Evolutionary conservation across 2,797 vertebrate genomes (phyloP).

Genomic region (Argyrosomus regius): DNA sequence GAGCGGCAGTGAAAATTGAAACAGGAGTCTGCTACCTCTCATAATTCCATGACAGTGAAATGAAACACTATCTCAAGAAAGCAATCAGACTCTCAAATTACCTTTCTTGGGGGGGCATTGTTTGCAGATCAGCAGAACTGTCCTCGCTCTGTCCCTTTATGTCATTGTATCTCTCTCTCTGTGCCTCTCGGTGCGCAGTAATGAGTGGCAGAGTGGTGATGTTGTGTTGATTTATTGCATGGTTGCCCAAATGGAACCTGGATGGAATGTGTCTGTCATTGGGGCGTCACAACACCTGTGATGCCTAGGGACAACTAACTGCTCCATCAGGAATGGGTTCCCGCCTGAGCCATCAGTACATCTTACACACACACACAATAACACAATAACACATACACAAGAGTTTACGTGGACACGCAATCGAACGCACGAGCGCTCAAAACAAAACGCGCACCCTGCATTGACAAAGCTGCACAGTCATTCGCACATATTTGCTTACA

Average conservation of each 20-base stretch:
- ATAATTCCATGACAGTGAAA: constrained; percentile 77
- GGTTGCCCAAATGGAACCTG: constrained; percentile 77
- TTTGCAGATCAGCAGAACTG: constrained; percentile 74
- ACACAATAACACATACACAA: constrained; percentile 2
- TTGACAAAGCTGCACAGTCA: constrained; percentile 6
- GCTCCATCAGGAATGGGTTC: constrained; percentile 64
- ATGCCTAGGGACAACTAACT: constrained; percentile 75
- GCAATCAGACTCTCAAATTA: constrained; percentile 83
- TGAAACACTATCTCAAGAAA: constrained; percentile 78
- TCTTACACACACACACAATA: constrained; percentile 7
- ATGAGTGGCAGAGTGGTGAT: constrained; percentile 80
- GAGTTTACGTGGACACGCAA: background rate
- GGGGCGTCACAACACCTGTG: constrained; percentile 77
- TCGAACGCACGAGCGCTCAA: background rate
- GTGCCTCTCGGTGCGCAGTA: constrained; percentile 60
- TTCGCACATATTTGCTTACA: constrained; percentile 4
- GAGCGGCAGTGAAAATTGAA: constrained; percentile 73
- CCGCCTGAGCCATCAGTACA: constrained; percentile 36
- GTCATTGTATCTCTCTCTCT: constrained; percentile 37
- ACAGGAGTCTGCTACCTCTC: constrained; percentile 65
- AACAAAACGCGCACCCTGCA: constrained; percentile 15
- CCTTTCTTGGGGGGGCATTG: constrained; percentile 64
- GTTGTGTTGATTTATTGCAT: constrained; percentile 86
- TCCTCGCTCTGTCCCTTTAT: constrained; percentile 61
- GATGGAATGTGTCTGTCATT: constrained; percentile 81